These are phyloP conservation scores for Sciaenops ocellatus DNA, from an alignment of 2,797 vertebrate species.

Conservation along the genomic window DNA sequence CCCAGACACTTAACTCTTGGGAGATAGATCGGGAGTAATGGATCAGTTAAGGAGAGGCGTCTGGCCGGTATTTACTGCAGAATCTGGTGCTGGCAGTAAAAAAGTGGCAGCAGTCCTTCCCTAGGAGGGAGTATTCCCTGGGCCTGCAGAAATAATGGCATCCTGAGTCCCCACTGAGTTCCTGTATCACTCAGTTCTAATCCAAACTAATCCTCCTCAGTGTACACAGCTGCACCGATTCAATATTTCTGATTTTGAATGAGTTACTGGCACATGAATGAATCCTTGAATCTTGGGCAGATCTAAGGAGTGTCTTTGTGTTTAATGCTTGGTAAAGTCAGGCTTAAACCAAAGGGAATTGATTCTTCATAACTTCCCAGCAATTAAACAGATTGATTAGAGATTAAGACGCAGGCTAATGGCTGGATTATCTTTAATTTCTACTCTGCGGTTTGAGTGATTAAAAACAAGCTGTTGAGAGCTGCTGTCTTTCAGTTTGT, in stretches of 20 bases:
- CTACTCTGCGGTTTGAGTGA: background rate
- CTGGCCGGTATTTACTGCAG: conserved; percentile 14
- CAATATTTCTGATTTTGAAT: conserved; percentile 41
- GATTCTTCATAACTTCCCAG: background rate
- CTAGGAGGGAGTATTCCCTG: conserved; percentile 48
- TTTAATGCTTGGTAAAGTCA: background rate
- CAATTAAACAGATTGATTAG: conserved; percentile 18
- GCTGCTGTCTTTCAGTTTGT: conserved; percentile 9
- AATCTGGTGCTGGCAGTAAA: conserved; percentile 33
- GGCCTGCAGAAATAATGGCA: conserved; percentile 66
- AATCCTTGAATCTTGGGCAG: conserved; percentile 10
- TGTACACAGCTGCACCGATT: conserved; percentile 43
- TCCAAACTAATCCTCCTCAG: conserved; percentile 74
- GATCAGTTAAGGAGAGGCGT: background rate
- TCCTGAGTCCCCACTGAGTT: conserved; percentile 74
- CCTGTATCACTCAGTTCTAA: conserved; percentile 66
- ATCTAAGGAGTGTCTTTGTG: conserved; percentile 11
- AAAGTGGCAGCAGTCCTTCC: conserved; percentile 33
- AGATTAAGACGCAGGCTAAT: background rate
- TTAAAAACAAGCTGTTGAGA: background rate
- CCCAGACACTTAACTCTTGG: background rate
- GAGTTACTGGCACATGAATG: conserved; percentile 11
- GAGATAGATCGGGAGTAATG: background rate
- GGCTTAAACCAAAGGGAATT: background rate
- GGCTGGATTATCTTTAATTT: conserved; percentile 10